A percentile compares a stretch with the other conserved stretches of the same genome.
phyloP scores from a whole-genome alignment of 2,113 vertebrate species.

The Conger conger region DNA sequence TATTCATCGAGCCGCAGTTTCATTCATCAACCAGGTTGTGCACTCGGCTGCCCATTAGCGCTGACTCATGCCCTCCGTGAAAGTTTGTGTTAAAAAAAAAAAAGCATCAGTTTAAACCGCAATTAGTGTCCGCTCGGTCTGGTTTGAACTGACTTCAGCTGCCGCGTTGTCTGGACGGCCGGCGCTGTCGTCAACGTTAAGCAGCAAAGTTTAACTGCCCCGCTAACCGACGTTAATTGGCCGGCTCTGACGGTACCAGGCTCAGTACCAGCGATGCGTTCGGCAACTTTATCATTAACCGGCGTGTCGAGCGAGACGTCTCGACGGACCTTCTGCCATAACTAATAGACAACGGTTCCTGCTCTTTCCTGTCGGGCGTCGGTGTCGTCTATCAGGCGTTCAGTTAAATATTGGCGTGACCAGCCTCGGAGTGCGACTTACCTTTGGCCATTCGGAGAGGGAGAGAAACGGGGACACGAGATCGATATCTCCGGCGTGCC shows the following conservation, averaged over 20 bases:
- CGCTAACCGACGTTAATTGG: neutral
- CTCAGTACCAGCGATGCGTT: neutral
- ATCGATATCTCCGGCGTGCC: too few species aligned
- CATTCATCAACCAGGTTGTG: neutral
- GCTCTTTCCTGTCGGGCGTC: neutral
- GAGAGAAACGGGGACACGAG: neutral
- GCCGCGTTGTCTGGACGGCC: neutral
- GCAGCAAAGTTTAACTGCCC: neutral
- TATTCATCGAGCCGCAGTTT: neutral
- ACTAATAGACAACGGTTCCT: too few species aligned
- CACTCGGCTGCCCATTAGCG: neutral
- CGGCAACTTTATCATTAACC: neutral
- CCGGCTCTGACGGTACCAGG: neutral
- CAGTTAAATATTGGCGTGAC: conserved; percentile 1
- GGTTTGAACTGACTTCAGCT: neutral
- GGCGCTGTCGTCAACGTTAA: neutral
- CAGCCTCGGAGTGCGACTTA: neutral
- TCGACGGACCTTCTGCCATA: neutral
- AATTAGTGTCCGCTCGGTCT: neutral
- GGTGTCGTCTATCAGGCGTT: neutral
- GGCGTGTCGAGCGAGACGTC: neutral
- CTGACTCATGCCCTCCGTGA: neutral
- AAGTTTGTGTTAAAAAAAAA: neutral
- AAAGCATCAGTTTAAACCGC: neutral
- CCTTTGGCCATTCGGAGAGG: neutral